Conservation (phyloP, 2,113 vertebrate species). For the Myocastor coypus region DNA sequence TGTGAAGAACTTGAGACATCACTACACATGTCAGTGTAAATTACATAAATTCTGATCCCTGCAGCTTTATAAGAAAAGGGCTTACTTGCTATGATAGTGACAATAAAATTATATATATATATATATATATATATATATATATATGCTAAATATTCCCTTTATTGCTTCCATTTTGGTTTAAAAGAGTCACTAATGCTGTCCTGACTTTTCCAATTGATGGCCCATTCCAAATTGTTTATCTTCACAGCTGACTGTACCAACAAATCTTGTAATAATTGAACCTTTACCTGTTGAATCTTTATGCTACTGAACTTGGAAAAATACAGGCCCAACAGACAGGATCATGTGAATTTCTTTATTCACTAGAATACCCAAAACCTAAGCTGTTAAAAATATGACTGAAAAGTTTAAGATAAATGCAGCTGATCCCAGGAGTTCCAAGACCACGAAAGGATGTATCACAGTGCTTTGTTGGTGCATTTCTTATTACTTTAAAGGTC, state of each 20-base stretch:
- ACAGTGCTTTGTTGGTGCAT: slow-evolving; percentile 48
- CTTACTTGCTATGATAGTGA: background rate
- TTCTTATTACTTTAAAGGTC: slow-evolving; percentile 73
- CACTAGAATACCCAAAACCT: background rate
- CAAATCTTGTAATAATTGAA: background rate
- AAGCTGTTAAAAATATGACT: background rate
- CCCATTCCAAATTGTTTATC: slow-evolving; percentile 14
- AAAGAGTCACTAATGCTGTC: background rate
- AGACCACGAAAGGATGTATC: slow-evolving; percentile 63
- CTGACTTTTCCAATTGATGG: background rate
- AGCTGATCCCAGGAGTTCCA: slow-evolving; percentile 39
- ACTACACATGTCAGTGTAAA: background rate
- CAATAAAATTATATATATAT: background rate
- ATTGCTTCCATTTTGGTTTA: background rate
- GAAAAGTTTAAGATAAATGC: slow-evolving; percentile 30
- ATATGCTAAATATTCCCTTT: background rate
- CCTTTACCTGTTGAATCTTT: slow-evolving; percentile 10
- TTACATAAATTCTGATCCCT: background rate
- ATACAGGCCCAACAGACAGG: background rate
- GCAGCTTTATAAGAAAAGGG: slow-evolving; percentile 15
- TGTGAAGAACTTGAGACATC: background rate
- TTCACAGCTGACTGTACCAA: background rate
- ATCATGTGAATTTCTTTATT: background rate
- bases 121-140: no score
- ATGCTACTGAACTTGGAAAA: background rate